A percentile compares a stretch with the other conserved stretches of the same genome.
These are phyloP conservation scores for Acrocephalus kingi DNA, from an alignment of 2,113 vertebrate genomes.

Conservation along the genomic window DNA sequence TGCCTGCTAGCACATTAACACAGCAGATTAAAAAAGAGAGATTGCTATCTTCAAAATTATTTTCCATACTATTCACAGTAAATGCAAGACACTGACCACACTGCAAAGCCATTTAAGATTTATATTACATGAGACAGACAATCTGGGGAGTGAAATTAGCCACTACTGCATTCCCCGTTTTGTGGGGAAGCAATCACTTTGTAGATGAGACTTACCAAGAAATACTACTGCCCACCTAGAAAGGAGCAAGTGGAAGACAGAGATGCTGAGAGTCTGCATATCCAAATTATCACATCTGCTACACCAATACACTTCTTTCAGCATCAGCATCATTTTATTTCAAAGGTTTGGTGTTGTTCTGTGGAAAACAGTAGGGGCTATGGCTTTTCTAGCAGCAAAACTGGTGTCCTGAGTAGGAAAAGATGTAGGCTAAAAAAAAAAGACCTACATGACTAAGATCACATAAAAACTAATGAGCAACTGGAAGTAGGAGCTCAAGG, in stretches of 20 bases:
- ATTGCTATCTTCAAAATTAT: neutral
- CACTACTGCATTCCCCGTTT: neutral
- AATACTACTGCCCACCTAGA: neutral
- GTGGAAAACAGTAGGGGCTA: neutral
- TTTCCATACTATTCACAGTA: neutral
- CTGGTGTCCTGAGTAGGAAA: neutral
- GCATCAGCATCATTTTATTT: neutral
- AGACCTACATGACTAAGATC: neutral
- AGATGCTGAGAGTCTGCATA: neutral
- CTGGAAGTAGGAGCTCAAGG: neutral
- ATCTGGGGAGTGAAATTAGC: neutral
- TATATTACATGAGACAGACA: neutral
- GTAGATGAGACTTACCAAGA: neutral
- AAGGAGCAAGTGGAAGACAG: neutral
- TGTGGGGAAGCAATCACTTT: neutral
- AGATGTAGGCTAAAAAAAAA: neutral
- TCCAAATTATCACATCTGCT: slow-evolving; percentile 19
- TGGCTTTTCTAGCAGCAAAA: neutral
- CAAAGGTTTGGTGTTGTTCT: neutral
- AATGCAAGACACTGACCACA: neutral
- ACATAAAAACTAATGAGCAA: neutral
- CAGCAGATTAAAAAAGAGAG: neutral
- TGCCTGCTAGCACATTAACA: neutral
- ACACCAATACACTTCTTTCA: neutral
- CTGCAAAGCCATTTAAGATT: neutral